These are phyloP conservation scores for Ooceraea biroi DNA, from an alignment of 1,140 invertebrate species.

Conservation along the genomic window DNA sequence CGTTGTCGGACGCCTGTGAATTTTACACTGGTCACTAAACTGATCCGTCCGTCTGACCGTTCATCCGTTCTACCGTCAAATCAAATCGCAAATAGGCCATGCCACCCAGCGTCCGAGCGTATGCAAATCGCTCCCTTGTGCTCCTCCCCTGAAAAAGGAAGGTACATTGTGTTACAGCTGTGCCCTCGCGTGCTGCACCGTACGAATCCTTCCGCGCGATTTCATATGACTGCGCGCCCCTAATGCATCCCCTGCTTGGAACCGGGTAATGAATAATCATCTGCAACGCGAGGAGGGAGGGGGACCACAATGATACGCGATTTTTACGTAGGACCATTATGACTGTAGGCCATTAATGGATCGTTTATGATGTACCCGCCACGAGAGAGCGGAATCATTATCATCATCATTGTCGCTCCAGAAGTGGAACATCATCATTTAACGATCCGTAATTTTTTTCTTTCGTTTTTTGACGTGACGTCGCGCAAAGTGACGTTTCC, in stretches of 20 bases:
- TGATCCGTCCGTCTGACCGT: constrained; percentile 5
- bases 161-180: constrained; percentile 63
- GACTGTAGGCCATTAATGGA: constrained; percentile 19
- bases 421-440: constrained; percentile 10
- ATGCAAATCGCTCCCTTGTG: constrained; percentile 71
- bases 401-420: constrained; percentile 6
- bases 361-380: constrained; percentile 29
- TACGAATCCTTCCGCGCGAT: constrained; percentile 56
- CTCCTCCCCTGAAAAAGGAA: constrained; percentile 54
- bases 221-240: constrained; percentile 53
- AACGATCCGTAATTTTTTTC: background rate
- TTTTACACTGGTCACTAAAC: constrained; percentile 52
- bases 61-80: constrained; percentile 58
- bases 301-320: constrained; percentile 17
- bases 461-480: background rate
- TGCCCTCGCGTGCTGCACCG: constrained; percentile 27
- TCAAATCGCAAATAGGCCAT: constrained; percentile 80
- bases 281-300: constrained; percentile 18
- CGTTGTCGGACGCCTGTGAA: constrained; percentile 49
- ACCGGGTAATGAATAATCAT: constrained; percentile 55
- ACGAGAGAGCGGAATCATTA: no score
- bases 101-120: constrained; percentile 78
- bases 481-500: background rate
- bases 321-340: constrained; percentile 6
- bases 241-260: constrained; percentile 31